These are phyloP conservation scores for Brienomyrus longianalis DNA, from an alignment of 2,113 vertebrate genomes.

Conservation along the genomic window DNA sequence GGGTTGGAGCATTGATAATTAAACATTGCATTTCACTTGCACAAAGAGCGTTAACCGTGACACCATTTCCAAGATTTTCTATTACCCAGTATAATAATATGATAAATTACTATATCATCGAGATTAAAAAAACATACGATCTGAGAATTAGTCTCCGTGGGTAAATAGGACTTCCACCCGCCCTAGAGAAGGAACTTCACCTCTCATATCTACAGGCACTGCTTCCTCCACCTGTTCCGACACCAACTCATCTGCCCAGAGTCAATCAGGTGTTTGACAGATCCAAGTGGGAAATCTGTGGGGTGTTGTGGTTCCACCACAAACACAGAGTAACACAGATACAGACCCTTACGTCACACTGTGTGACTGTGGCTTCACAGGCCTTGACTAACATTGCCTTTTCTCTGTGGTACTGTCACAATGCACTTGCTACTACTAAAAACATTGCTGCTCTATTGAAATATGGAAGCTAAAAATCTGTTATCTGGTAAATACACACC, in stretches of 20 bases:
- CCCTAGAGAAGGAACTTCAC: background rate
- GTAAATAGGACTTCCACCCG: background rate
- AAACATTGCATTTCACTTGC: background rate
- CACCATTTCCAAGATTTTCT: background rate
- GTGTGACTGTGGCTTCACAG: background rate
- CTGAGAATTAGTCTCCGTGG: background rate
- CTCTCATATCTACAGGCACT: background rate
- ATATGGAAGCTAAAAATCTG: background rate
- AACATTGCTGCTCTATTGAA: background rate
- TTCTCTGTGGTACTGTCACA: background rate
- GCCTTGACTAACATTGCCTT: background rate
- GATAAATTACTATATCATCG: background rate
- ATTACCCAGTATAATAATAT: background rate
- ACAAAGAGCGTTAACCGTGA: background rate
- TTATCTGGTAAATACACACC: background rate
- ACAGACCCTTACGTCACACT: background rate
- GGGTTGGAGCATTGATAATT: background rate
- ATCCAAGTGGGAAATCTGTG: constrained; percentile 6
- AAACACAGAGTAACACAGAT: background rate
- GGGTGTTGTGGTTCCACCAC: background rate
- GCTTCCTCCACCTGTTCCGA: background rate
- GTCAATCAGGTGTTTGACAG: background rate
- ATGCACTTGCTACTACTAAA: background rate
- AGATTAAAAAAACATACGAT: background rate
- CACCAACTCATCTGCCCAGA: background rate